phyloP scores from a whole-genome alignment of 2,888 invertebrate species.

The Sepioteuthis lessoniana region DNA sequence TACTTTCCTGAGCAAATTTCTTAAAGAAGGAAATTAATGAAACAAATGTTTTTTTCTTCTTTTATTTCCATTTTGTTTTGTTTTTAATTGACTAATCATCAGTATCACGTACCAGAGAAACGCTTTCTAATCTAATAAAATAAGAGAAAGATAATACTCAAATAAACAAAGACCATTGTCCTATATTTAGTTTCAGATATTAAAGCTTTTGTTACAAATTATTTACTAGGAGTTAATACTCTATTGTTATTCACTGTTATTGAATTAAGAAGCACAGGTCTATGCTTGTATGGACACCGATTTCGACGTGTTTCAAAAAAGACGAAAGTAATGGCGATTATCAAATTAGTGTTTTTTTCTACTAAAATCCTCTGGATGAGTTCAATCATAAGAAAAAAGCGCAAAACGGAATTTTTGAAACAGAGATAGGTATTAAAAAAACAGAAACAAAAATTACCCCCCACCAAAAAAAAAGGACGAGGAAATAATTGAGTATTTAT shows the following conservation, averaged over 20 bases:
- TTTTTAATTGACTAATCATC: neutral
- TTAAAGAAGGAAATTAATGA: too few relatives aligned
- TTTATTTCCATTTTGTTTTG: neutral
- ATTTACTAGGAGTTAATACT: neutral
- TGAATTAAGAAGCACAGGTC: neutral
- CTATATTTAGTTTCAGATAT: neutral
- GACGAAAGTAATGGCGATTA: neutral
- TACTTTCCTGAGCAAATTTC: too few relatives aligned
- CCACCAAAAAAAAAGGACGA: too few relatives aligned
- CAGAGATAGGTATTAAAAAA: neutral
- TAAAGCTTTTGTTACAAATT: neutral
- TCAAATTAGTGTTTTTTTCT: neutral
- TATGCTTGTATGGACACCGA: neutral
- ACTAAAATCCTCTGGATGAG: neutral
- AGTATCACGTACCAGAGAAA: neutral
- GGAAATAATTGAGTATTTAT: too few relatives aligned
- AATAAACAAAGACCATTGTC: neutral
- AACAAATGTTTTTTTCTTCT: too few relatives aligned
- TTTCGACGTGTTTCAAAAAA: neutral
- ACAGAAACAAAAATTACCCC: too few relatives aligned
- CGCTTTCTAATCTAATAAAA: neutral
- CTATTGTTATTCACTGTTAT: neutral
- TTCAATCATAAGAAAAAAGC: neutral
- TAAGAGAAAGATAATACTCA: neutral
- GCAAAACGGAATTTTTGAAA: neutral